These are phyloP conservation scores for Erebia palarica DNA, from an alignment of 2,888 invertebrate species.

Conservation along the genomic window DNA sequence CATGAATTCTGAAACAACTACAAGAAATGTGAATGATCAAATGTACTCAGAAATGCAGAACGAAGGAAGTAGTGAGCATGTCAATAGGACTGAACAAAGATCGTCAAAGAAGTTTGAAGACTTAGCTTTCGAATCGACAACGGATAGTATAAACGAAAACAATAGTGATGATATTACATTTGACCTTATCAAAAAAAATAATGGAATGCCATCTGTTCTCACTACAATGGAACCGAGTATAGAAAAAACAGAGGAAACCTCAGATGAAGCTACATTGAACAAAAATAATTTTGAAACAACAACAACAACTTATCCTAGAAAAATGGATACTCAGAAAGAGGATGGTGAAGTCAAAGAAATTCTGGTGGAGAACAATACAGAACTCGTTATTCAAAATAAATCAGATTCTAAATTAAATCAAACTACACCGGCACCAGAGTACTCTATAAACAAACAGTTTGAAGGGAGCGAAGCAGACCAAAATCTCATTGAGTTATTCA, in stretches of 20 bases:
- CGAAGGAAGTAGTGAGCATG: constrained; percentile 38
- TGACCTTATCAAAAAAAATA: constrained; percentile 44
- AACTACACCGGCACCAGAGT: constrained; percentile 42
- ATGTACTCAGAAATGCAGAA: constrained; percentile 36
- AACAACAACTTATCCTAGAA: constrained; percentile 26
- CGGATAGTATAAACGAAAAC: constrained; percentile 36
- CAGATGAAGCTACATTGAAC: background rate
- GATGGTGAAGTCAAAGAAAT: constrained; percentile 19
- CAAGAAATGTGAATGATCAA: constrained; percentile 20
- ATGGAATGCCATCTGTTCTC: constrained; percentile 29
- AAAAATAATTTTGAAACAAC: constrained; percentile 31
- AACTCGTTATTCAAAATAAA: constrained; percentile 8
- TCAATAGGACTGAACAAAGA: constrained; percentile 54
- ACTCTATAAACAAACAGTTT: constrained; percentile 51
- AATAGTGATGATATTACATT: constrained; percentile 47
- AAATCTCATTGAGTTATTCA: constrained; percentile 52
- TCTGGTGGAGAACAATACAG: constrained; percentile 20
- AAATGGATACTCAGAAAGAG: constrained; percentile 27
- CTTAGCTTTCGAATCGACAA: constrained; percentile 49
- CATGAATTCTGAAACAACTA: constrained; percentile 20
- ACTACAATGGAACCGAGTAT: constrained; percentile 22
- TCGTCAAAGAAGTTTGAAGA: constrained; percentile 57
- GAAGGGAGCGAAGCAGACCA: constrained; percentile 48
- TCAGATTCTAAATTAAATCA: constrained; percentile 5
- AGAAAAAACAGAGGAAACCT: constrained; percentile 11